Base-by-base conservation (phyloP, 2,797 vertebrate species). In the Melanotaenia pygmaea region DNA sequence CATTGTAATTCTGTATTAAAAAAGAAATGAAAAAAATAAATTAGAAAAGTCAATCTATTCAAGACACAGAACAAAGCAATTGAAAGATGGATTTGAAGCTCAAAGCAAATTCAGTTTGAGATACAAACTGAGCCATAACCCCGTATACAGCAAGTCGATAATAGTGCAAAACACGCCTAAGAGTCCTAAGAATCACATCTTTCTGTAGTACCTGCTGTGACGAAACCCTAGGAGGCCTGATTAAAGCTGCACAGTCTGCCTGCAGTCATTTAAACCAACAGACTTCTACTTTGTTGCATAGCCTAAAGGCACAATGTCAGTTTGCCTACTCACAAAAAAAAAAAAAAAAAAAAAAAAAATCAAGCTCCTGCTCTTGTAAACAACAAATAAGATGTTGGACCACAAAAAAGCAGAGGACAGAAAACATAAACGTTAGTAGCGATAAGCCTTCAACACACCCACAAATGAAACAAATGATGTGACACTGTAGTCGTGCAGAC, bases 181-280 rank as follows among this genome's bases (percentile, higher is more conserved):
- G 43, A 76, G 30, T 66, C 47, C 61, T 67, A 57, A 58, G 54
- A 80, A 67, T 70, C 43, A 43, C 35, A 76, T 72, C 37, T 74
- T 77, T 74, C 64, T 61, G 73, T 72, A 64, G 68, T 64, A 61
- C 64, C 77, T 77, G 58, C 64, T 77, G 64, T 65, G 67, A 84
- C 54, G 47, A 79, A 81, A 67, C 57, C 76, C 75, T 69, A 22
- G 34, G 60, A 78, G 78, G 74, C 63, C 71, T 86, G 80, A 90
- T 89, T 84, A 84, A 83, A 88, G 71, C 71, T 64, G 47, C 40
- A 45, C 10, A 73, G 54, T 72, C 70, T 68, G 71, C 80, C 79
- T 80, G n/a, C 59, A 82, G 83, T 79, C 74, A 79, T 82, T 80
- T 79, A 57, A 67, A 83, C 65, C 72, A 78, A 83, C 75, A 74